Percentiles rank a stretch among this genome's conserved stretches.
Conservation (phyloP, 1,140 invertebrate species). For the Harpegnathos saltator region DNA sequence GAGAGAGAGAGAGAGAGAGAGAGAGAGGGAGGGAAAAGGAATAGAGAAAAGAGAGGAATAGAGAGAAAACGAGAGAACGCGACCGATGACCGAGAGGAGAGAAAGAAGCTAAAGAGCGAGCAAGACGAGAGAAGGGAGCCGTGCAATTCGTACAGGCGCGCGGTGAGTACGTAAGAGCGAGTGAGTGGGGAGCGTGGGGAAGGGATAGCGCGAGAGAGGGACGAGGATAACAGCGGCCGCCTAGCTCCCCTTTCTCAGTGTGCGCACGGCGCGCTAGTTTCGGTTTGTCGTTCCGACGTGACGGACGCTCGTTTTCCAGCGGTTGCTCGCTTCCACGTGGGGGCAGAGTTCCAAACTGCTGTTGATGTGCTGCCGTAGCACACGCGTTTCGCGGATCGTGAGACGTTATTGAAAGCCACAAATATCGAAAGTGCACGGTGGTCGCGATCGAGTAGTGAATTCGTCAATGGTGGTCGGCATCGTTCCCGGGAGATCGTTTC, state of each 20-base stretch:
- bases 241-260: constrained; percentile 69
- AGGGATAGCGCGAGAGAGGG: constrained; percentile 9
- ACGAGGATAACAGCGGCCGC: constrained; percentile 29
- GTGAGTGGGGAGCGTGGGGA: background rate
- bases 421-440: no score
- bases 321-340: constrained; percentile 73
- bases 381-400: background rate
- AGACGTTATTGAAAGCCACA: background rate
- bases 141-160: no score
- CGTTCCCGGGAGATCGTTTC: background rate
- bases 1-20: constrained; percentile 19
- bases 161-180: background rate
- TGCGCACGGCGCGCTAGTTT: constrained; percentile 76
- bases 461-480: background rate
- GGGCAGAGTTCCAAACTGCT: constrained; percentile 36
- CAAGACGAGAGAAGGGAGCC: background rate
- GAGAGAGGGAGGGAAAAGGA: constrained; percentile 16
- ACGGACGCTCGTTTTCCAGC: constrained; percentile 59
- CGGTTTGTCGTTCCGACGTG: constrained; percentile 76
- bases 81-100: background rate
- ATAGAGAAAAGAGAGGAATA: constrained; percentile 5
- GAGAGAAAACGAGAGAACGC: constrained; percentile 25
- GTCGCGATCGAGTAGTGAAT: background rate
- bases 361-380: background rate
- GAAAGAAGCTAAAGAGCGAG: background rate